Evolutionary conservation across 2,797 vertebrate species (phyloP).

Genomic region (Apodemus agrarius): DNA sequence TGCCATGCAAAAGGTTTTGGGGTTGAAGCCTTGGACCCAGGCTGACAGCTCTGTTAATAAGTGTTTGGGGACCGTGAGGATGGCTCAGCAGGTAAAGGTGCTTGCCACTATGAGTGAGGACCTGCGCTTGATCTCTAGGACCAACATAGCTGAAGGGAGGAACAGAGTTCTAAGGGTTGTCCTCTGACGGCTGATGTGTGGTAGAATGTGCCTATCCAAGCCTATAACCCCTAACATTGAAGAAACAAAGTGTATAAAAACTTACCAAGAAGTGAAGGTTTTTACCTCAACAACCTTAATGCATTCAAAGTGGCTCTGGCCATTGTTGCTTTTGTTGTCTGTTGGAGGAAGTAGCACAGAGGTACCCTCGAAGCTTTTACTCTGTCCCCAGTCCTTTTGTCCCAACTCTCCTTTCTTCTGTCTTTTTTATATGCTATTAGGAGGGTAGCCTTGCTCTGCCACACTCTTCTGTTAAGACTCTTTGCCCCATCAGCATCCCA

Average conservation of each 20-base stretch:
- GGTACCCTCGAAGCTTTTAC: background rate
- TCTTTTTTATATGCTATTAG: background rate
- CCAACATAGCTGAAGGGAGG: background rate
- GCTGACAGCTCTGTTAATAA: background rate
- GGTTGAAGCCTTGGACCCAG: background rate
- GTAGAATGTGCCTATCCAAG: background rate
- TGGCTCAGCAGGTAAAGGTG: too few relatives aligned
- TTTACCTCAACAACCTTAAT: background rate
- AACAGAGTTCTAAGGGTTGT: background rate
- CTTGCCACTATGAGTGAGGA: background rate
- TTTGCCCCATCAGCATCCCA: background rate
- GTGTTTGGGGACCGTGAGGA: background rate
- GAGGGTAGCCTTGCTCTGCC: background rate
- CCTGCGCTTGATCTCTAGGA: background rate
- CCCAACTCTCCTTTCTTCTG: background rate
- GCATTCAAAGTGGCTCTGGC: rapidly evolving
- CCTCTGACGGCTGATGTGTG: background rate
- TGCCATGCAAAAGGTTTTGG: background rate
- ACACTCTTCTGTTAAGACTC: background rate
- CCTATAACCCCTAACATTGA: background rate
- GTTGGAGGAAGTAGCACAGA: background rate
- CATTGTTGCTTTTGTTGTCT: background rate
- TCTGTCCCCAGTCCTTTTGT: background rate
- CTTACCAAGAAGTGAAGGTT: background rate
- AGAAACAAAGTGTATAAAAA: background rate